Evolutionary conservation across 2,797 vertebrate genomes (phyloP).

Genomic region (Argyrosomus regius): DNA sequence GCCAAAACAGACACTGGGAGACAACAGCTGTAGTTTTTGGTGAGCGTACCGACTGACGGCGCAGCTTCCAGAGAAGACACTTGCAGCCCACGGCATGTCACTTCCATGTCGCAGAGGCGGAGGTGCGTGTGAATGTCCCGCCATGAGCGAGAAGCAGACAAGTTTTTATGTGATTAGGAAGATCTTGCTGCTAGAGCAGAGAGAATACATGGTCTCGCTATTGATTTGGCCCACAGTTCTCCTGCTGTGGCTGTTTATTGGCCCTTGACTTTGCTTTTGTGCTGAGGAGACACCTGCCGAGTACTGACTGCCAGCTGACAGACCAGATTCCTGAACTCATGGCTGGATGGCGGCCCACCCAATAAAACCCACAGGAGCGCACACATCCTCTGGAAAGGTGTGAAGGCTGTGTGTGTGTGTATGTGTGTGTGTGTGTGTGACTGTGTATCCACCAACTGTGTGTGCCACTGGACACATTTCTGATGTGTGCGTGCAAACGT

Average conservation of each 20-base stretch:
- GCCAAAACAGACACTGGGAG: slow-evolving; percentile 59
- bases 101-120: slow-evolving; percentile 50
- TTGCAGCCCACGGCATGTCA: slow-evolving; percentile 70
- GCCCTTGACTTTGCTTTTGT: slow-evolving; percentile 73
- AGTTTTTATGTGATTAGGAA: slow-evolving; percentile 64
- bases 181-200: slow-evolving; percentile 24
- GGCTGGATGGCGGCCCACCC: slow-evolving; percentile 63
- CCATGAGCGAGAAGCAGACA: slow-evolving; percentile 18
- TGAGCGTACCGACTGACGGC: slow-evolving; percentile 43
- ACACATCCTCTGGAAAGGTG: slow-evolving; percentile 50
- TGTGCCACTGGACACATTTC: slow-evolving; percentile 40
- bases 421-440: slow-evolving; percentile 6
- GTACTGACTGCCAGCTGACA: slow-evolving; percentile 78
- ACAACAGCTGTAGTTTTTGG: slow-evolving; percentile 69
- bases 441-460: slow-evolving; percentile 26
- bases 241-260: slow-evolving; percentile 77
- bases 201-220: slow-evolving; percentile 51
- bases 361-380: slow-evolving; percentile 61
- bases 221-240: slow-evolving; percentile 68
- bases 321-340: slow-evolving; percentile 69
- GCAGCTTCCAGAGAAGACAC: slow-evolving; percentile 61
- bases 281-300: slow-evolving; percentile 73
- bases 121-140: slow-evolving; percentile 34
- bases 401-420: slow-evolving; percentile 35
- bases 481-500: slow-evolving; percentile 35